phyloP scores from a whole-genome alignment of 2,888 invertebrate species.

The Clepsis dumicolana region DNA sequence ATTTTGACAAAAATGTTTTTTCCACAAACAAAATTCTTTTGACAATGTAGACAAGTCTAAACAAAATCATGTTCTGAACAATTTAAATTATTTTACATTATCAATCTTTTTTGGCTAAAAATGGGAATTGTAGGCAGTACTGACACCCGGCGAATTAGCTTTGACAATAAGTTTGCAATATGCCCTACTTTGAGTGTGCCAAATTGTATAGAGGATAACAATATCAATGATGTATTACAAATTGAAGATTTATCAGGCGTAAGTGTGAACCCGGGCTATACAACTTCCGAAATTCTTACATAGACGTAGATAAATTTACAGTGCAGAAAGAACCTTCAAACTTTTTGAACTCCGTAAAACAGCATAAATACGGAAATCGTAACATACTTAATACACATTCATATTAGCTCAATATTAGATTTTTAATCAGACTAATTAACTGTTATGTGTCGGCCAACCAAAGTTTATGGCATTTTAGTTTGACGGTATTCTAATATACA shows the following conservation, averaged over 20 bases:
- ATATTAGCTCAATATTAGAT: no score
- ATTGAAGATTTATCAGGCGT: conserved; percentile 62
- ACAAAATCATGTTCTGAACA: conserved; percentile 4
- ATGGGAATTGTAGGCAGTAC: conserved; percentile 71
- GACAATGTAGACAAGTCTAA: neutral
- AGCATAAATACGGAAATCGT: no score
- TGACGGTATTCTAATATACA: no score
- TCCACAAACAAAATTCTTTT: neutral
- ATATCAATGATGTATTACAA: conserved; percentile 50
- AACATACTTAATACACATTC: no score
- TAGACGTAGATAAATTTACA: no score
- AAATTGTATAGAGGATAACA: conserved; percentile 65
- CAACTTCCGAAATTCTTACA: no score
- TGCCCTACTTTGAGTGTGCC: conserved; percentile 63
- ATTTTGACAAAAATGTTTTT: neutral
- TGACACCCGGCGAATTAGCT: conserved; percentile 76
- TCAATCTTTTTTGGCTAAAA: conserved; percentile 25
- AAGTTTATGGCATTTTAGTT: no score
- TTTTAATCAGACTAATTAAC: no score
- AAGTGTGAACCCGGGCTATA: conserved; percentile 46
- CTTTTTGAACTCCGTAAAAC: no score
- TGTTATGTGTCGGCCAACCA: no score
- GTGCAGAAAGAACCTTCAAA: no score
- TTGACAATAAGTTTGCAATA: conserved; percentile 72
- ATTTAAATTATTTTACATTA: neutral